Base-by-base conservation (phyloP, 2,113 vertebrate genomes). In the Phylloscopus trochilus region DNA sequence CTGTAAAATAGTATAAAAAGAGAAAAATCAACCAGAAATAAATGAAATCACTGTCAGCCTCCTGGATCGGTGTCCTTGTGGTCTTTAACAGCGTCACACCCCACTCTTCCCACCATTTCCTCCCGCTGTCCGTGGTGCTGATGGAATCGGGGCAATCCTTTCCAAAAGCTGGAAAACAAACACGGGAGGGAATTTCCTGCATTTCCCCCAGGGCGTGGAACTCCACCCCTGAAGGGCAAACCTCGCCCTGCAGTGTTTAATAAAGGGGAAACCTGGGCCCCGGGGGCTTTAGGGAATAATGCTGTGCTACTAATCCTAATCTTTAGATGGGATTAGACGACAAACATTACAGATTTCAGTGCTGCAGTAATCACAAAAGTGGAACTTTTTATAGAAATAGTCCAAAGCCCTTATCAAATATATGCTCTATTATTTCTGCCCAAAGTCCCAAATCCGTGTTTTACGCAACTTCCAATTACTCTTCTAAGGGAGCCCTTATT, bases 401-500 rank as follows among this genome's bases (percentile, higher is more conserved):
- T 77, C 68, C 35, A 47, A 95, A 96, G 68, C 80, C 69, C 59
- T 94, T 83, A 83, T 75, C 83, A 89, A 95, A 92, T 44, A 39
- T 63, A 35, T 33, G 18, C 80, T 92, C 49, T 58, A 78, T 75
- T 92, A 86, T 96, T 92, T 76, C 81, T 66, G 51, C 28, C 46
- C 51, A 24, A 83, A 89, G 58, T 13, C 69, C 39, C 55, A 82
- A 95, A 96, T 93, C 86, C 28, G 6, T 91, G 56, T 95, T 96
- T 96, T 89, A 95, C 74, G 90, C 91, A 88, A 92, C 60, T 96
- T 95, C 58, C 81, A 91, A 81, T 94, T 95, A 88, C 86, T 91
- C 80, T 76, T 62, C 89, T 75, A 88, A 68, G 72, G 66, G 7
- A 58, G 87, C 43, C 39, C 21, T 79, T 88, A 97, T 89, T 91